Base-by-base conservation (phyloP, 1,140 invertebrate genomes). In the Procambarus virginalis region DNA sequence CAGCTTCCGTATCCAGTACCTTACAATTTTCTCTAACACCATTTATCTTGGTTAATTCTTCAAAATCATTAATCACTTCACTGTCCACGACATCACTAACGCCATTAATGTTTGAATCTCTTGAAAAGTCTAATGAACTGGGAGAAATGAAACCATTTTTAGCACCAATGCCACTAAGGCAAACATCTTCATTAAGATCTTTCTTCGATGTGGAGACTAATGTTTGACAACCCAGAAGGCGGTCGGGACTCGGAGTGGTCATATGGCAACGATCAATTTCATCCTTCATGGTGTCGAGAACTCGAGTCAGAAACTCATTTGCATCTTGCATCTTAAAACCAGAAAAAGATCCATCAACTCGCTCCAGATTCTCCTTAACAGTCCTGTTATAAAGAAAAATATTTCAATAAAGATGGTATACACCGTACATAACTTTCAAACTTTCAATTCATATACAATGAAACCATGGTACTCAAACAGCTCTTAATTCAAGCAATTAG, bases 321-420 rank as follows among this genome's bases (percentile, higher is more conserved):
- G 92, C 92, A 89, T 92, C 92, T 73, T 92, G 92, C 92, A 92
- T 92, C 60, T 92, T 90, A 46, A 49, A 89, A 4, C 92, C 92
- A 49, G 87, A 89, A 58, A 92, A 92, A 22, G 91, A 90, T 68
- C 91, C 88, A 86, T 92, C 92, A 68, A 92, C 87, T 60, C 79
- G 79, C 73, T 89, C 92, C 14, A 92, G 85, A 86, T 91, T 92
- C 51, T 92, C 92, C 79, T 92, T 91, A 22, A 92, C 73, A 45
- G 77, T 90, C 75, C 92, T 92, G 91, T 6, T 78, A 17, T 64
- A 20, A 64, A 86, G 14, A 70, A 81, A n/a, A 51, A 48, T 60
- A 55, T 55, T 4, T 12, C 34, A 34, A 34, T 34, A 34, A 34
- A 34, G 34, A 34, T 34, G 34, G 34, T 34, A 34, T 34, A 34